Base-by-base conservation (phyloP, 2,888 invertebrate genomes). In the Girardia tigrina region DNA sequence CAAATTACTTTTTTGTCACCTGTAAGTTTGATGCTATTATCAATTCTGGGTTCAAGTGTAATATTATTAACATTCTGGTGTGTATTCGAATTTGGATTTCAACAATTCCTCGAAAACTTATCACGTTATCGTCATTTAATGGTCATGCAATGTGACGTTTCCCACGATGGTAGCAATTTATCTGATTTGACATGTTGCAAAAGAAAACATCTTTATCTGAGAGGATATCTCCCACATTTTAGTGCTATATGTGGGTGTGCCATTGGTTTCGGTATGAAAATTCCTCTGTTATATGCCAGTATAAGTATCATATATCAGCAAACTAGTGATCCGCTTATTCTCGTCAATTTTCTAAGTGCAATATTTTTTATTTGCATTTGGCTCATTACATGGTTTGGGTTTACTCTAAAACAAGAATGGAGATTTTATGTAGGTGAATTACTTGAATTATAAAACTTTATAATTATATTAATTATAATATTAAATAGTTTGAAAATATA, bases 301-400 rank as follows among this genome's bases (percentile, higher is more conserved):
- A 42, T 29, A 4, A 56, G 56, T 16, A 16, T 56, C n/a, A 16
- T 56, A 12, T 72, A 72, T 29, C 70, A 70, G 2, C 27, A 29
- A 4, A 75, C 70, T 12, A 4, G 75, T 26, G 69, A 69, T 71
- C 71, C 28, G 4, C 29, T 75, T 6, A 75, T 75, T 70, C 26
- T 75, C 1, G 12, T 29, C 8, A 69, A 69, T 73, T 26, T 70
- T 28, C 23, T 75, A 28, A 1, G 27, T 1, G 28, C 75, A 27
- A 16, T 72, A 6, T 8, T 27, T 14, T 75, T 27, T 26, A 42
- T 75, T n/a, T 75, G 42, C 28, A 23, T 75, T 27, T 75, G 75
- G 75, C 27, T 75, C 20, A 69, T 69, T 27, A 20, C 70, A 12
- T 75, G 75, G 75, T 75, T 75, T 27, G 75, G 28, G 20, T 75